Evolutionary conservation across 2,888 invertebrate genomes (phyloP).

Genomic region (Laspeyria flexula): DNA sequence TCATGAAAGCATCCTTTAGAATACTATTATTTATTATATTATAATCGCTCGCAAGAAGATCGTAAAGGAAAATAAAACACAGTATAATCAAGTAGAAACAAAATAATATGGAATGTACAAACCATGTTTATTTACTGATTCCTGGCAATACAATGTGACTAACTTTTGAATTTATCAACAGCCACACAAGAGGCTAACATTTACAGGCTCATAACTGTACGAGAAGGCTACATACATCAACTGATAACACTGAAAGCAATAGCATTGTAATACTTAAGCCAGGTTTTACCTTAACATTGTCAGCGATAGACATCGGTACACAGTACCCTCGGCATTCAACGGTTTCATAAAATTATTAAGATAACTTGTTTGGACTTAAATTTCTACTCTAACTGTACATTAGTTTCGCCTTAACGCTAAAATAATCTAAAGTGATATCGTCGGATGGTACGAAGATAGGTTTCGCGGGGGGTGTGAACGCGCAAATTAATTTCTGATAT

Average conservation of each 20-base stretch:
- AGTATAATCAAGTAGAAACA: slow-evolving; percentile 86
- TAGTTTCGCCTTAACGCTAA: slow-evolving; percentile 87
- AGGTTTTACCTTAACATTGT: slow-evolving; percentile 74
- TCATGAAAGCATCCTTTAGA: slow-evolving; percentile 71
- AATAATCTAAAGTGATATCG: slow-evolving; percentile 85
- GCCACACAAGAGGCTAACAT: slow-evolving; percentile 62
- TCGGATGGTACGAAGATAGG: slow-evolving; percentile 70
- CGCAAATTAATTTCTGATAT: slow-evolving; percentile 79
- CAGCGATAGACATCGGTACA: slow-evolving; percentile 73
- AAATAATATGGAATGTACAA: slow-evolving; percentile 93
- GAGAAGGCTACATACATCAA: slow-evolving; percentile 71
- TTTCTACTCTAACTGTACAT: slow-evolving; percentile 87
- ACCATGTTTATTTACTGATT: slow-evolving; percentile 90
- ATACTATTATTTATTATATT: slow-evolving; percentile 54
- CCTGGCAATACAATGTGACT: slow-evolving; percentile 87
- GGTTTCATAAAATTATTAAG: slow-evolving; percentile 80
- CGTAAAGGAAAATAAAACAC: slow-evolving; percentile 83
- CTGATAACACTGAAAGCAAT: slow-evolving; percentile 79
- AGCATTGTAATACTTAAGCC: slow-evolving; percentile 72
- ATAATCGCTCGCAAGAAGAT: slow-evolving; percentile 66
- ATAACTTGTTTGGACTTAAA: slow-evolving; percentile 85
- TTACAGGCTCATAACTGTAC: slow-evolving; percentile 61
- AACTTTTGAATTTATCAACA: slow-evolving; percentile 62
- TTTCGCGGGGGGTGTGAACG: slow-evolving; percentile 69
- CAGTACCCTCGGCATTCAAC: slow-evolving; percentile 76